Conservation (phyloP, 2,888 invertebrate genomes). For the Baronia brevicornis region DNA sequence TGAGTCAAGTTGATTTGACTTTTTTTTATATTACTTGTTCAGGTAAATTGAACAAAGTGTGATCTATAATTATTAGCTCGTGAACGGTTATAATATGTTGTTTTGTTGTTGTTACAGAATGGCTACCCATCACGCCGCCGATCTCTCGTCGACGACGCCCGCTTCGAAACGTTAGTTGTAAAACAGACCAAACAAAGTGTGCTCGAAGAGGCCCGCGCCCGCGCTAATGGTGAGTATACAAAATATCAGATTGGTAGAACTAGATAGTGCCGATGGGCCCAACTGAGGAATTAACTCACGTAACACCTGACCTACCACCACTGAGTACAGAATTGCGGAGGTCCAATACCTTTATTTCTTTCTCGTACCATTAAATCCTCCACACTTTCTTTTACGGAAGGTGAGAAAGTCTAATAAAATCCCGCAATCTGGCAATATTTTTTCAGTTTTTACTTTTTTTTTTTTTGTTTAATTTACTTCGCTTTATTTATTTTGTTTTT, state of each 20-base stretch:
- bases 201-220: slow-evolving; percentile 91
- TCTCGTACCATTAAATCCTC: too few species aligned
- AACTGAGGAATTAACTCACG: background rate
- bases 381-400: too few species aligned
- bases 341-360: too few species aligned
- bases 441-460: slow-evolving; percentile 13
- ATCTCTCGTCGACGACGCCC: slow-evolving; percentile 97
- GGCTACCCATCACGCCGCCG: slow-evolving; percentile 96
- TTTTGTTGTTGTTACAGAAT: slow-evolving; percentile 84
- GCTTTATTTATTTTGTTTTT: slow-evolving; percentile 24
- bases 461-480: slow-evolving; percentile 21
- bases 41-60: too few species aligned
- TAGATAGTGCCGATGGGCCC: background rate
- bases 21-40: too few species aligned
- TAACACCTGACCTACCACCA: too few species aligned
- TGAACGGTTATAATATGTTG: too few species aligned
- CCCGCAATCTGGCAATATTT: too few species aligned
- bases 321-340: too few species aligned
- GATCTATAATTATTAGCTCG: too few species aligned
- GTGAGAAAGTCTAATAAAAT: too few species aligned
- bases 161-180: slow-evolving; percentile 96
- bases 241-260: background rate
- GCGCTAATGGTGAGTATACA: slow-evolving; percentile 84
- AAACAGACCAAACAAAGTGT: slow-evolving; percentile 96
- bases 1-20: too few species aligned